Evolutionary conservation across 1,140 invertebrate species (phyloP), one percentile per base, ranked within the genome.

Genomic region (Holcopasites calliopsidis): DNA sequence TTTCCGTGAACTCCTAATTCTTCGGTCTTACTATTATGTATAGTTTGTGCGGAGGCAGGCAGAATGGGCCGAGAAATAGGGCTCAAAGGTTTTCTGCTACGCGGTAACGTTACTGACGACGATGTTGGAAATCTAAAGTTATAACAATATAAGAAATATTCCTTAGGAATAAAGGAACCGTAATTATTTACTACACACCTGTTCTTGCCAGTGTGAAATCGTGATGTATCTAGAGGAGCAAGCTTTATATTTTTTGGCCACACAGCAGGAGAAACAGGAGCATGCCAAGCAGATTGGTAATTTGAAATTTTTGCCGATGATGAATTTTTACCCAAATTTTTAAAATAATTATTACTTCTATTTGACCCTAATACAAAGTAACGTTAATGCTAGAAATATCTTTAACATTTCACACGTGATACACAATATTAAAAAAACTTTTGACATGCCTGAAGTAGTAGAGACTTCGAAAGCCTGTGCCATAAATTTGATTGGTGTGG

Each of bases 201-300:
- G 62, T 88, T 87, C 81, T 86, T 90, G 64, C 79, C 85, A 76
- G 79, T 89, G 44, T 89, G 84, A 74, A 91, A 58, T 81, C 76
- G 82, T 7, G 89, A 83, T 57, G 83, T 80, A 71, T 91, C 88
- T 55, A 91, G 88, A 28, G 90, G 90, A 61, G 90, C 87, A 38
- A 91, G 88, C 62, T 87, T 89, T 10, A 91, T 50, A 76, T 91
- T 91, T 84, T 90, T 90, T 38, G 88, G 85, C 84, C 85, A 89
- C 35, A 87, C 77, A 18, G 86, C 82, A 50, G 85, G 79, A 70
- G 78, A 85, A 5, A 89, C 83, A 42, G 89, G 76, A 21, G 84
- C 26, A 50, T 88, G 86, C 90, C 90, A 91, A 10, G 86, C 80
- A 6, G 86, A 87, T 60, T 88, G 86, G 55, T 82, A 73, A 70